Evolutionary conservation across 2,113 vertebrate species (phyloP).

Genomic region (Cisticola juncidis): DNA sequence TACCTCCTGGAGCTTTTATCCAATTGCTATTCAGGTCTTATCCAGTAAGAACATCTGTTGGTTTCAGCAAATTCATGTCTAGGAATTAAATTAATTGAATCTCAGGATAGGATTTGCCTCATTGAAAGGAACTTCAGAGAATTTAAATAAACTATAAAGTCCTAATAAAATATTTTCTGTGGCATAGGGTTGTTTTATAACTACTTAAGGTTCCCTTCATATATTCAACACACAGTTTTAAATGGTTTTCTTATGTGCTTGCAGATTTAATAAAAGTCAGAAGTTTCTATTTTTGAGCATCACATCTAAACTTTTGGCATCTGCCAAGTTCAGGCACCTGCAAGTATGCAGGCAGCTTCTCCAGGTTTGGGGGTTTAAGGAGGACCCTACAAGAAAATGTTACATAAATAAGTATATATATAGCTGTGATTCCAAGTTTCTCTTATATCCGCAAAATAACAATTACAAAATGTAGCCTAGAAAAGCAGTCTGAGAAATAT

Average conservation of each 20-base stretch:
- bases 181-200: not conserved
- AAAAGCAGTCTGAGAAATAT: not conserved
- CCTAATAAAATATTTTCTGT: conserved; percentile 29
- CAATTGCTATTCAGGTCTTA: conserved; percentile 23
- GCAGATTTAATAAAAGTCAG: not conserved
- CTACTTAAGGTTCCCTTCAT: conserved; percentile 27
- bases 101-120: not conserved
- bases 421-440: not conserved
- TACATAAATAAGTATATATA: not conserved
- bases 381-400: not conserved
- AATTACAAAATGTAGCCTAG: not conserved
- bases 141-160: conserved; percentile 29
- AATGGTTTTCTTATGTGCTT: not conserved
- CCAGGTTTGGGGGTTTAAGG: not conserved
- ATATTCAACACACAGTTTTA: not conserved
- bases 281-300: conserved; percentile 1
- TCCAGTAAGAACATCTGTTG: conserved; percentile 9
- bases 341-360: not conserved
- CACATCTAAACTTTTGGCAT: not conserved
- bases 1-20: conserved; percentile 4
- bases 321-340: not conserved
- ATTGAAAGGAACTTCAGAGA: conserved; percentile 26
- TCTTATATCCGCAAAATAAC: not conserved
- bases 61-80: conserved; percentile 23
- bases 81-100: conserved; percentile 44